Base-by-base conservation (phyloP, 2,888 invertebrate species). In the Itoplectis maculator region DNA sequence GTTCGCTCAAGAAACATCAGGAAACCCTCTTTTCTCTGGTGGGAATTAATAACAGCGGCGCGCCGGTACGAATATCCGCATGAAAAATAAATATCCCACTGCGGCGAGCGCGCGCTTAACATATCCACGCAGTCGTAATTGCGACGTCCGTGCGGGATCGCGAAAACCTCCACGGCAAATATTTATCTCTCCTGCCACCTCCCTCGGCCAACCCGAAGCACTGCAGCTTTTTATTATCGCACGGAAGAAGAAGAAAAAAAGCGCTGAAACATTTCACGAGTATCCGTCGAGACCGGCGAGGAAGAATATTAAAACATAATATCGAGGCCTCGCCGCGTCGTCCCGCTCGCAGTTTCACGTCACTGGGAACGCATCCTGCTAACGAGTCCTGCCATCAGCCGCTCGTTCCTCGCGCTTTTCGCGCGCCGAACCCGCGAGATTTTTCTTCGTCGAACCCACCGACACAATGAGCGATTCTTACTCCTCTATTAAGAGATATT, bases 101-200 rank as follows among this genome's bases (percentile, higher is more conserved):
- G 56, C n/a, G n/a, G n/a, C n/a, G n/a, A 78, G 63, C 47, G 20
- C 7, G 37, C 35, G 29, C n/a, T 47, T 11, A 13, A 15, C 45
- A 35, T 29, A 59, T n/a, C 49, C 9, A 70, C n/a, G 40, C 49
- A 61, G 35, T 42, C 18, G 49, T 49, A 47, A 79, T 65, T 65
- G 35, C 29, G n/a, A 73, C 13, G 9, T 49, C 45, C 13, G 18
- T 23, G n/a, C n/a, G n/a, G n/a, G 4, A 3, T 6, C 18, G 2
- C 15, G 13, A 20, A 35, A 37, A 20, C 11, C 9, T 29, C 20
- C 49, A 61, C 29, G 47, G 45, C 54, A 51, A 73, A 79, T 73
- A 73, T 49, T 59, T 59, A 37, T 73, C 66, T 49, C 37, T 18
- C 29, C 20, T 9, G 29, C n/a, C n/a, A n/a, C n/a, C n/a, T 15